Conservation (phyloP, 2,888 invertebrate genomes). For the Megalurothrips usitatus region DNA sequence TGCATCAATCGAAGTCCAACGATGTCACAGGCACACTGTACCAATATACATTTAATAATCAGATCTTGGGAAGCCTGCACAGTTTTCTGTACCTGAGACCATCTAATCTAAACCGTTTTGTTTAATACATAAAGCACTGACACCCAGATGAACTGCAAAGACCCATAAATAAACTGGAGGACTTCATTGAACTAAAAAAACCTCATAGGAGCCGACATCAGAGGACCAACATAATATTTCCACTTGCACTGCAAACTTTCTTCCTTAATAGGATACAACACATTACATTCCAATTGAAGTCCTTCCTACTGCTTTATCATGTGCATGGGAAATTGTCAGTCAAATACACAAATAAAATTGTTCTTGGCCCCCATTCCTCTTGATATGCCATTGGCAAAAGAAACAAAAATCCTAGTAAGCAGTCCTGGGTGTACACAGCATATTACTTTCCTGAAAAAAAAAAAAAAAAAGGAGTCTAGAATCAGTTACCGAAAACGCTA, state of each 20-base stretch:
- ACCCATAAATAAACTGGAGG: neutral
- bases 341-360: slow-evolving; percentile 21
- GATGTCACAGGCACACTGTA: neutral
- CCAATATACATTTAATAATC: neutral
- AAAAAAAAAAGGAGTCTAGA: neutral
- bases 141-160: neutral
- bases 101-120: neutral
- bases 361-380: slow-evolving; percentile 9
- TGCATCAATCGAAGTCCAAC: neutral
- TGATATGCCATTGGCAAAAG: neutral
- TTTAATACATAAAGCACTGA: neutral
- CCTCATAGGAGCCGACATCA: slow-evolving; percentile 12
- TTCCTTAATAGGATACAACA: neutral
- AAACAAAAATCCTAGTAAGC: neutral
- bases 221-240: slow-evolving; percentile 12
- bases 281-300: slow-evolving; percentile 1
- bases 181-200: neutral
- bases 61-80: slow-evolving; percentile 1
- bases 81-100: neutral
- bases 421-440: neutral
- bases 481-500: neutral
- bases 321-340: slow-evolving; percentile 10
- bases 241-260: neutral
- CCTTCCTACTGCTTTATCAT: slow-evolving; percentile 4
- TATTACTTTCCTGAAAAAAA: neutral